Conservation (phyloP, 2,888 invertebrate species). For the Eremobia ochroleuca region DNA sequence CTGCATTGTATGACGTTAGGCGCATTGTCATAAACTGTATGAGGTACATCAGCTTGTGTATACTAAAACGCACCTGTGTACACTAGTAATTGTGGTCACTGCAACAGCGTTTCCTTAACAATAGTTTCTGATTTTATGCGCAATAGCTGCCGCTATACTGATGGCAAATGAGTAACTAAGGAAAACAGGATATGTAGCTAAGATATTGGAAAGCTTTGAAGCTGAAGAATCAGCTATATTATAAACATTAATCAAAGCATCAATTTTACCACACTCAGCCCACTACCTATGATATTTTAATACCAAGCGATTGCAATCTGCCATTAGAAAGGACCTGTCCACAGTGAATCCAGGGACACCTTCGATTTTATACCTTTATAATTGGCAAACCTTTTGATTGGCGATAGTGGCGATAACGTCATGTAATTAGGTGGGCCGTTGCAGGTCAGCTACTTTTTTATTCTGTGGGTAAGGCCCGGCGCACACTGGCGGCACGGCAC, state of each 20-base stretch:
- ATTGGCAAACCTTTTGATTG: background rate
- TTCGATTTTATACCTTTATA: background rate
- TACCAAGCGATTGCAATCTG: too few relatives aligned
- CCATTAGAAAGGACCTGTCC: background rate
- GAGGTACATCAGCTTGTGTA: constrained; percentile 22
- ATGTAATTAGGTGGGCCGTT: background rate
- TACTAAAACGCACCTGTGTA: constrained; percentile 39
- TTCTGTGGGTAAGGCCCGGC: too few relatives aligned
- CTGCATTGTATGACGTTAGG: constrained; percentile 19
- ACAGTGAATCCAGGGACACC: background rate
- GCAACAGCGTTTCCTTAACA: constrained; percentile 15
- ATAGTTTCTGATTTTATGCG: constrained; percentile 23
- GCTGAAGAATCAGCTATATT: background rate
- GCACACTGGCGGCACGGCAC: too few relatives aligned
- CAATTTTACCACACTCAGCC: background rate
- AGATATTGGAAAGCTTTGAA: background rate
- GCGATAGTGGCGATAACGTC: background rate
- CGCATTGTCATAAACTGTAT: constrained; percentile 22
- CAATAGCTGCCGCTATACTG: background rate
- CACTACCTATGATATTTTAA: too few relatives aligned
- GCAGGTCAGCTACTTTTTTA: background rate
- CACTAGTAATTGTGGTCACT: background rate
- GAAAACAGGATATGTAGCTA: background rate
- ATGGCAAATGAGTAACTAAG: background rate
- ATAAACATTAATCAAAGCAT: background rate